Conservation (phyloP, 2,113 vertebrate species). For the Ahaetulla prasina region DNA sequence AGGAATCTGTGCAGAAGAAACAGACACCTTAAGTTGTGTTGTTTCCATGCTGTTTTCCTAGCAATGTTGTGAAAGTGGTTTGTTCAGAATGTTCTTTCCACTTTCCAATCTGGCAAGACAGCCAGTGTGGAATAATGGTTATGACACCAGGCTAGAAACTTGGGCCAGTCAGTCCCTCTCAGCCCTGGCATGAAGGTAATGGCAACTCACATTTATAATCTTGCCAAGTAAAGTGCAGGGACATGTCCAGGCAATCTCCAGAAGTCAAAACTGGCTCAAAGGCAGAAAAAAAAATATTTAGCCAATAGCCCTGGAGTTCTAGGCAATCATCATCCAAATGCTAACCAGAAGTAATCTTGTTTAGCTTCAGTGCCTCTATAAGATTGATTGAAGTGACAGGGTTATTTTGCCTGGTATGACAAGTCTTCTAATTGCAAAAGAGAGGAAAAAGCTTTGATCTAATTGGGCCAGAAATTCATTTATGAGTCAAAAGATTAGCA, state of each 20-base stretch:
- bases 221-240: background rate
- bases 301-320: background rate
- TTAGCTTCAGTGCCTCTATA: background rate
- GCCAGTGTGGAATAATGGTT: background rate
- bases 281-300: background rate
- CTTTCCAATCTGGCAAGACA: background rate
- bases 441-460: background rate
- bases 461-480: background rate
- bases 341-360: background rate
- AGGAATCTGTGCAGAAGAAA: background rate
- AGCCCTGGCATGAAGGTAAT: background rate
- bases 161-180: background rate
- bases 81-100: background rate
- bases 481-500: background rate
- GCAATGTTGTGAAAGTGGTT: background rate
- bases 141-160: background rate
- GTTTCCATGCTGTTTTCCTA: background rate
- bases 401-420: background rate
- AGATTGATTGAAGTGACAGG: background rate
- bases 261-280: background rate
- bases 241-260: background rate
- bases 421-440: background rate
- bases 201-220: background rate
- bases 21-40: background rate
- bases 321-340: background rate